Conservation (phyloP, 1,140 invertebrate genomes). For the Trypoxylus dichotomus region DNA sequence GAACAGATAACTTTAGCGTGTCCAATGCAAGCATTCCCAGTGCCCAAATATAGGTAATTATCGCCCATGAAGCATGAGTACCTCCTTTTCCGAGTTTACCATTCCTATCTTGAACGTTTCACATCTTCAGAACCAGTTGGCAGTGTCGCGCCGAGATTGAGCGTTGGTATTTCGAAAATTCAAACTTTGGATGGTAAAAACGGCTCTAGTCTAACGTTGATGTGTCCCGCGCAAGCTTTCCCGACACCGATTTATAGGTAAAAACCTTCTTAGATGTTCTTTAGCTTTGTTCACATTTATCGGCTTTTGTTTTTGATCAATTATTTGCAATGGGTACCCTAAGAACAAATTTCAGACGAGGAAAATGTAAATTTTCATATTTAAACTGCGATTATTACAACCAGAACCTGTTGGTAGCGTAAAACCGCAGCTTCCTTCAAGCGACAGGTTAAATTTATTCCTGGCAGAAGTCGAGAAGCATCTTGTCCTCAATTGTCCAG, state of each 20-base stretch:
- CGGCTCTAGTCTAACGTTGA: conserved; percentile 53
- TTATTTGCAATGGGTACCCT: conserved; percentile 18
- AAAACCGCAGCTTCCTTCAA: conserved; percentile 72
- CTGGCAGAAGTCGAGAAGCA: not conserved
- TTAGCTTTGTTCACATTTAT: conserved; percentile 52
- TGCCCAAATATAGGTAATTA: conserved; percentile 59
- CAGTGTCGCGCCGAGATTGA: conserved; percentile 63
- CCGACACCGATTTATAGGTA: conserved; percentile 63
- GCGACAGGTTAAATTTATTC: conserved; percentile 62
- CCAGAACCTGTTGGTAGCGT: conserved; percentile 73
- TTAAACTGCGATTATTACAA: conserved; percentile 42
- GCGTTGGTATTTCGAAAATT: conserved; percentile 53
- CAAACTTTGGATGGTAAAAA: conserved; percentile 58
- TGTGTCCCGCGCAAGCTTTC: conserved; percentile 65
- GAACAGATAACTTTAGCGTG: conserved; percentile 56
- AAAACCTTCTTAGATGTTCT: not conserved
- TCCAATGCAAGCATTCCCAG: conserved; percentile 63
- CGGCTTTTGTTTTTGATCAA: too few species aligned
- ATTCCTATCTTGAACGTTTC: not conserved
- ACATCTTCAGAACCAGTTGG: conserved; percentile 53
- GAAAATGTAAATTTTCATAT: not conserved
- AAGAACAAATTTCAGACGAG: not conserved
- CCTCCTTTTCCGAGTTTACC: not conserved
- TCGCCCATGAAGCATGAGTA: not conserved
- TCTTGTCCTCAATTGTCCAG: conserved; percentile 60